Percentiles rank a stretch among this genome's conserved stretches.
Conservation (phyloP, 64 coral and sea anemone species). For the Stichodactyla helianthus region DNA sequence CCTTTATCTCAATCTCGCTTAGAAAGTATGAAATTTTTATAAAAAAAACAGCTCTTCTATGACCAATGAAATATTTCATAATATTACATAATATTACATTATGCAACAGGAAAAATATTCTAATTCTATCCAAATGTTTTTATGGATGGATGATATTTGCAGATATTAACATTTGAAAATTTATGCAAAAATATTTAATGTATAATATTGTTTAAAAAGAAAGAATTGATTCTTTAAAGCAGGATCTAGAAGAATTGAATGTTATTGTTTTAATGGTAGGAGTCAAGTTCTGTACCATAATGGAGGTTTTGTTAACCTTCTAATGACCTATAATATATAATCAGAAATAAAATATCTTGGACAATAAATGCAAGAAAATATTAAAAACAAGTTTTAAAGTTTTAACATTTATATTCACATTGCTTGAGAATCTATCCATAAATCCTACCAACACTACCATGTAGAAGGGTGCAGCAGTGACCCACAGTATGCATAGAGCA, state of each 20-base stretch:
- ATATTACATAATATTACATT: neutral
- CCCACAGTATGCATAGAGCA: no score
- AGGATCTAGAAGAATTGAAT: neutral
- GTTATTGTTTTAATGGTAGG: no score
- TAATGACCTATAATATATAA: no score
- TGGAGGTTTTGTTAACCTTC: no score
- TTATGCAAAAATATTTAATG: neutral
- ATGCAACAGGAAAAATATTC: neutral
- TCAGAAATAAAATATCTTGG: no score
- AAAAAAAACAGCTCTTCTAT: neutral
- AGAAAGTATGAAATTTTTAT: constrained; percentile 9
- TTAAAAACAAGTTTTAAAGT: no score
- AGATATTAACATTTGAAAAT: neutral
- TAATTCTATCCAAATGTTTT: neutral
- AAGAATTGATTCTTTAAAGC: neutral
- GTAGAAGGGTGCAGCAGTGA: no score
- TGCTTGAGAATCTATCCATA: no score
- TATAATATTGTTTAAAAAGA: neutral
- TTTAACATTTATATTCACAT: no score
- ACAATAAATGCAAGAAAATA: no score
- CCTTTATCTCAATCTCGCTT: neutral
- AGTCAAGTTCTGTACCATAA: no score
- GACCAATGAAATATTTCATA: neutral
- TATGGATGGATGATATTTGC: neutral
- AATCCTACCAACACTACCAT: no score